Conservation (phyloP, 2,113 vertebrate species). For the Gavialis gangeticus region DNA sequence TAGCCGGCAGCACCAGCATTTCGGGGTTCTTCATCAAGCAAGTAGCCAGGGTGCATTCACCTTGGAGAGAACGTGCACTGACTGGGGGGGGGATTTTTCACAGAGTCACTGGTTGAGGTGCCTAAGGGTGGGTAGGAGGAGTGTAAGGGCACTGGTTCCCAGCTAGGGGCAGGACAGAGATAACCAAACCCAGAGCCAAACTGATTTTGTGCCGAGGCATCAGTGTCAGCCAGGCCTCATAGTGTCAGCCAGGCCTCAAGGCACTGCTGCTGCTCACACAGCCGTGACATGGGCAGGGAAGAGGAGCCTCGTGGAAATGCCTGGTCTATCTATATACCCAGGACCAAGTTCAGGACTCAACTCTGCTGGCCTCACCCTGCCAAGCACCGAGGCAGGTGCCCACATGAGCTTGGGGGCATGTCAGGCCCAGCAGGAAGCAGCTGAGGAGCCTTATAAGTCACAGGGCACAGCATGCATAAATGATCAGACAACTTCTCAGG, state of each 20-base stretch:
- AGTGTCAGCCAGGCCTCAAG: background rate
- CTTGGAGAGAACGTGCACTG: background rate
- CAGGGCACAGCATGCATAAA: background rate
- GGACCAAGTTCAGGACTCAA: background rate
- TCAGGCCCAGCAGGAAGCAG: background rate
- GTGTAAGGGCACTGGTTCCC: background rate
- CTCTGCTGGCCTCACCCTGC: background rate
- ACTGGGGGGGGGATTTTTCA: background rate
- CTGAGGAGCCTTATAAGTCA: background rate
- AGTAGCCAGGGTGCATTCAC: background rate
- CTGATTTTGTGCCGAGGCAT: too few relatives aligned
- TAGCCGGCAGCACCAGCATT: background rate
- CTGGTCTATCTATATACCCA: background rate
- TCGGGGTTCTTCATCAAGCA: background rate
- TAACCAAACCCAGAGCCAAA: background rate
- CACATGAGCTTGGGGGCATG: background rate
- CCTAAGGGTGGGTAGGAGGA: background rate
- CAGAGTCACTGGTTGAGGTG: background rate
- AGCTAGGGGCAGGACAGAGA: background rate
- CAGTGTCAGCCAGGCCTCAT: background rate
- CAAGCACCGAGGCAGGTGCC: background rate
- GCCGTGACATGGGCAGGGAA: fast-evolving
- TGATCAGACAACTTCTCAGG: background rate
- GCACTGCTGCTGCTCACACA: background rate
- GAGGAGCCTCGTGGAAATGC: background rate